Conservation (phyloP, 2,797 vertebrate genomes). For the Rhinophrynus dorsalis region DNA sequence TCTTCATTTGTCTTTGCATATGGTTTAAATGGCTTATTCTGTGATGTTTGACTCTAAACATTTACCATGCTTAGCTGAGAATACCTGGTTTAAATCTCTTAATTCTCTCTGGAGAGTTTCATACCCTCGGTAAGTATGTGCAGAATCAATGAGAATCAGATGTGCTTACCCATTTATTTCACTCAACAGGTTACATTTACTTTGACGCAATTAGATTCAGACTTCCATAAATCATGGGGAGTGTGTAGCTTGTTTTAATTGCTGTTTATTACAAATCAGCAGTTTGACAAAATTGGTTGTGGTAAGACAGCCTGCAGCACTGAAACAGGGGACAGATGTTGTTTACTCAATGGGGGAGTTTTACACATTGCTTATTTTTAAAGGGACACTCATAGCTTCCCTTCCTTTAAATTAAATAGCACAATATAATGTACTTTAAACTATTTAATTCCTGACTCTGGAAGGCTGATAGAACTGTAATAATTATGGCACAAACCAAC, state of each 20-base stretch:
- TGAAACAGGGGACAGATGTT: slow-evolving; percentile 19
- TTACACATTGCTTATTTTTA: no score
- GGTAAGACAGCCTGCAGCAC: slow-evolving; percentile 19
- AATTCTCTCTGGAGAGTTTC: slow-evolving; percentile 66
- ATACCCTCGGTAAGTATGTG: slow-evolving; percentile 45
- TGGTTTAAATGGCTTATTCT: slow-evolving; percentile 57
- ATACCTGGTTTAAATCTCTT: slow-evolving; percentile 78
- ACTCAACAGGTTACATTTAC: slow-evolving; percentile 46
- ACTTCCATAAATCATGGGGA: slow-evolving; percentile 6
- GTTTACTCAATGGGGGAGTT: background rate
- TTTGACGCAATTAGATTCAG: slow-evolving; percentile 50
- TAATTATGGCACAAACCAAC: no score
- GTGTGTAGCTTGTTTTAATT: slow-evolving; percentile 17
- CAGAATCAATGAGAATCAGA: slow-evolving; percentile 51
- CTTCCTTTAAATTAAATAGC: no score
- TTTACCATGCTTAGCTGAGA: slow-evolving; percentile 60
- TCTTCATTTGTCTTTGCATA: slow-evolving; percentile 48
- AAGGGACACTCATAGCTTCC: no score
- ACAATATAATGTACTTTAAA: no score
- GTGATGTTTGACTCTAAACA: slow-evolving; percentile 67
- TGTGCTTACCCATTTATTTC: slow-evolving; percentile 52
- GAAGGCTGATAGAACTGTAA: no score
- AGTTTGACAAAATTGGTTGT: slow-evolving; percentile 35
- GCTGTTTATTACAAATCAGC: slow-evolving; percentile 41
- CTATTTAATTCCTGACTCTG: no score